Base-by-base conservation (phyloP, 2,113 vertebrate genomes). In the Himantopus leucocephalus region DNA sequence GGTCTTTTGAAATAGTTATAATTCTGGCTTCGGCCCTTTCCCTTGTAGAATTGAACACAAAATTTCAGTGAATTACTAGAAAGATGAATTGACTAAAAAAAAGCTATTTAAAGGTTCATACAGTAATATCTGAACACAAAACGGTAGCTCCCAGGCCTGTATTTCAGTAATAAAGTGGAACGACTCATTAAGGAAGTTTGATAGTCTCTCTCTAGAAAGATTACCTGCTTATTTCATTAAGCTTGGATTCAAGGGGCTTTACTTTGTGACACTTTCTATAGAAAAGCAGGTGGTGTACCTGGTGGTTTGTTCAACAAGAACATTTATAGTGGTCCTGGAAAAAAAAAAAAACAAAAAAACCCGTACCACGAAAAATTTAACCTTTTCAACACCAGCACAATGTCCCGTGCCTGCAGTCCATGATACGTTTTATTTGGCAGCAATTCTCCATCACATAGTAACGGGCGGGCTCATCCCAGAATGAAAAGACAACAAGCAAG, bases 221-320 rank as follows among this genome's bases (percentile, higher is more conserved):
- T 92, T 96, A 93, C 81, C 74, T 80, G 70, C 60, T 94, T 80
- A 60, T 85, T 88, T 93, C 88, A 93, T 97, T 92, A 95, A 52
- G 67, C 74, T 22, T n/a, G 63, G 68, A 87, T 97, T 87, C 88
- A 78, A 84, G 64, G 66, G 77, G 87, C 62, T 94, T 93, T 81
- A 85, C 39, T 86, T 84, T 75, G 73, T 64, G 92, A 84, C 67
- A 71, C 70, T 83, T 92, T 76, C 74, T 92, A 64, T 50, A 72
- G 75, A 88, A 90, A 90, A 90, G 72, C 79, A 92, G 90, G 82
- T 88, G 87, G 72, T 81, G 34, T 76, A 30, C 14, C 34, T 3
- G 34, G 62, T 10, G 60, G 41, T 81, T 92, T 95, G 80, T 90
- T 91, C 92, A 96, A 94, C 66, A 74, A 60, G 60, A 90, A 59